phyloP scores from a whole-genome alignment of 2,888 invertebrate species.

The Drosophila merina region DNA sequence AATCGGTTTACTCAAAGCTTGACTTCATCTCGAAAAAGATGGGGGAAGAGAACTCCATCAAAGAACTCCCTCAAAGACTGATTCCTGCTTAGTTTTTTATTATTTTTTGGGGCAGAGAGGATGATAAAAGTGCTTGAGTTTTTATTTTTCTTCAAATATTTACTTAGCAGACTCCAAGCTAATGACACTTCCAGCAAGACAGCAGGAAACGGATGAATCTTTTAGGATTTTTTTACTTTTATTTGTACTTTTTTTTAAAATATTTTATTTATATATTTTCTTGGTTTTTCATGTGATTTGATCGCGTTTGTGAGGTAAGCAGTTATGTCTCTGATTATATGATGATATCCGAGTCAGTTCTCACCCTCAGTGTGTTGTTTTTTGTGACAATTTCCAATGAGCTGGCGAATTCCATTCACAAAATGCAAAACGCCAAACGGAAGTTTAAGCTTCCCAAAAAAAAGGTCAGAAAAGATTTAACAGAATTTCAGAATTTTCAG shows the following conservation, averaged over 20 bases:
- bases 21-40: slow-evolving; percentile 36
- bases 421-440: slow-evolving; percentile 41
- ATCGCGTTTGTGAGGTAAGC: slow-evolving; percentile 52
- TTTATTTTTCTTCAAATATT: slow-evolving; percentile 75
- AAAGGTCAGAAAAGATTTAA: slow-evolving; percentile 13
- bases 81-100: slow-evolving; percentile 37
- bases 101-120: slow-evolving; percentile 40
- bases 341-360: slow-evolving; percentile 47
- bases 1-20: slow-evolving; percentile 40
- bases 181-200: slow-evolving; percentile 63
- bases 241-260: neutral
- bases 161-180: slow-evolving; percentile 66
- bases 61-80: neutral
- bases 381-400: slow-evolving; percentile 33
- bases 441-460: slow-evolving; percentile 47
- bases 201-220: slow-evolving; percentile 63
- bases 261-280: neutral
- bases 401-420: slow-evolving; percentile 55
- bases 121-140: slow-evolving; percentile 42
- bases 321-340: slow-evolving; percentile 50
- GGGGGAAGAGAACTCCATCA: too few relatives aligned
- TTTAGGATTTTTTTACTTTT: slow-evolving; percentile 44
- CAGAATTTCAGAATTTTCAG: neutral
- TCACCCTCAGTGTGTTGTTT: slow-evolving; percentile 28
- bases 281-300: slow-evolving; percentile 54